phyloP scores from a whole-genome alignment of 2,888 invertebrate species.

The Agrochola lychnidis region DNA sequence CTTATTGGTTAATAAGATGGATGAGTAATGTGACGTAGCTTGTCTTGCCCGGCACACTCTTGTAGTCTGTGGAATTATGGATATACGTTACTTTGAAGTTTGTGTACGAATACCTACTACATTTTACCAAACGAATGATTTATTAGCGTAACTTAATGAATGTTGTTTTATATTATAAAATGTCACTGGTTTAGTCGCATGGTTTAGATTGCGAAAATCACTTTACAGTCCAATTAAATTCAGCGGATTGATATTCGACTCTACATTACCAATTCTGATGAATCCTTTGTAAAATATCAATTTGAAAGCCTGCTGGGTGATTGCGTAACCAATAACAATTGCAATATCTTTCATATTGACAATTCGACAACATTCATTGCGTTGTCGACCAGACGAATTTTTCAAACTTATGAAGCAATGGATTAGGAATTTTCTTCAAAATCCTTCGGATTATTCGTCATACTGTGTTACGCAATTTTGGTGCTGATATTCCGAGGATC shows the following conservation, averaged over 20 bases:
- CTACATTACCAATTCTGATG: neutral
- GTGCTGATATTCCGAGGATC: too few relatives aligned
- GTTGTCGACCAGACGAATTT: neutral
- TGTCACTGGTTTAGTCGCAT: neutral
- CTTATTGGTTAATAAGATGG: slow-evolving; percentile 37
- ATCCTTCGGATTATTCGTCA: neutral
- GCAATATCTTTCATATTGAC: neutral
- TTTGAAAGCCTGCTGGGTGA: neutral
- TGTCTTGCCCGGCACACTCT: neutral
- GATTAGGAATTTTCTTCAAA: neutral
- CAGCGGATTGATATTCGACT: neutral
- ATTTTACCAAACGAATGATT: neutral
- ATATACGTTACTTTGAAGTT: neutral
- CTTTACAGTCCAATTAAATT: neutral
- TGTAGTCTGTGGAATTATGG: too few relatives aligned
- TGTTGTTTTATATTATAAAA: neutral
- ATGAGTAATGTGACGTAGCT: slow-evolving; percentile 13
- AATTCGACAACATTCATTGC: neutral
- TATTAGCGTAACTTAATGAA: neutral
- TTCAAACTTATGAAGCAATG: neutral
- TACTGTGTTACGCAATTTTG: neutral
- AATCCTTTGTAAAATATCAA: slow-evolving; percentile 9
- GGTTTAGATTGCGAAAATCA: neutral
- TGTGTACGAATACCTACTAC: neutral
- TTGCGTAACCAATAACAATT: neutral